phyloP scores from a whole-genome alignment of 2,888 invertebrate species.

The Drosophila austrosaltans region DNA sequence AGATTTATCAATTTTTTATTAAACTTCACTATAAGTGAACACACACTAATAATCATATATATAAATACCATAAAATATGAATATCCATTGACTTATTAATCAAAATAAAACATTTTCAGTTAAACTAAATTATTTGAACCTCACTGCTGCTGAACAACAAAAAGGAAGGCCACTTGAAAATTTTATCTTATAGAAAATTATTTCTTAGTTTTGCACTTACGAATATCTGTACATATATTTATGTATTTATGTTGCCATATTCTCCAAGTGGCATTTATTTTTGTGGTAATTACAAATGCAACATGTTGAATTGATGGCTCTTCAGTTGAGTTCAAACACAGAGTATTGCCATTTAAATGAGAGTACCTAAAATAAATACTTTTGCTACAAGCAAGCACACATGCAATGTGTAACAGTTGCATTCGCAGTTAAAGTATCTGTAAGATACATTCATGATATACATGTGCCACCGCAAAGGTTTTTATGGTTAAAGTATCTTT shows the following conservation, averaged over 20 bases:
- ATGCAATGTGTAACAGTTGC: slow-evolving; percentile 28
- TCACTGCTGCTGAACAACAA: background rate
- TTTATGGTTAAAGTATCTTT: slow-evolving; percentile 44
- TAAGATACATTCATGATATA: slow-evolving; percentile 38
- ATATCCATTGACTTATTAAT: slow-evolving; percentile 27
- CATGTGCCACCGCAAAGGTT: slow-evolving; percentile 22
- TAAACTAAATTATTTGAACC: background rate
- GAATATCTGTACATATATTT: no score
- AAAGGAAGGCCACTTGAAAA: background rate
- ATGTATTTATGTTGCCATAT: background rate
- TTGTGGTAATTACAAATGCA: slow-evolving; percentile 59
- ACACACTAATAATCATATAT: background rate
- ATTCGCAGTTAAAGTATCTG: slow-evolving; percentile 38
- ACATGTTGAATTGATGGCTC: slow-evolving; percentile 72
- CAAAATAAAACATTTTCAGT: slow-evolving; percentile 2
- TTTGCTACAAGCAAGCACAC: background rate
- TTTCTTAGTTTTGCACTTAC: background rate
- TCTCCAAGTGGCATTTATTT: slow-evolving; percentile 19
- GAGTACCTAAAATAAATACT: slow-evolving; percentile 40
- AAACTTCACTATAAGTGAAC: background rate
- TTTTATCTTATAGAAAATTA: background rate
- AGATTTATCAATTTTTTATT: no score
- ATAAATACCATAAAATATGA: background rate
- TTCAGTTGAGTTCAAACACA: slow-evolving; percentile 37
- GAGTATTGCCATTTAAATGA: slow-evolving; percentile 51